These are phyloP conservation scores for Platygyra sinensis DNA, from an alignment of 64 coral and sea anemone species.

Conservation along the genomic window DNA sequence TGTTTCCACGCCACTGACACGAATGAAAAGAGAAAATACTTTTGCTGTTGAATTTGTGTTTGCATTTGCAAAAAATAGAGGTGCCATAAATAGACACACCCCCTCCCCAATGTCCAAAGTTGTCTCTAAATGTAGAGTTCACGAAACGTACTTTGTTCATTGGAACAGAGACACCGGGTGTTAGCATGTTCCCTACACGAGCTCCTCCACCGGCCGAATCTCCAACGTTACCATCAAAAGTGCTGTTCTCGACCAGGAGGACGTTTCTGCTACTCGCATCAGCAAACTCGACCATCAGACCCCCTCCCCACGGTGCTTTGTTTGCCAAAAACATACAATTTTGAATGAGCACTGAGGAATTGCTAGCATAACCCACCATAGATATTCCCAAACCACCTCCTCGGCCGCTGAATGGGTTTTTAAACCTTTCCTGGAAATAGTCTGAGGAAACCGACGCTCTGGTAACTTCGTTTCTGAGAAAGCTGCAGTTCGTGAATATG, in stretches of 20 bases:
- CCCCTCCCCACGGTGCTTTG: constrained; percentile 48
- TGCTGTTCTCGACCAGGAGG: constrained; percentile 4
- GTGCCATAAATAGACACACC: constrained; percentile 56
- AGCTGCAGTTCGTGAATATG: constrained; percentile 27
- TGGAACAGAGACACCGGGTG: not conserved
- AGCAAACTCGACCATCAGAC: constrained; percentile 26
- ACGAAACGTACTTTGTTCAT: constrained; percentile 30
- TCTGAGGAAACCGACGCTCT: not conserved
- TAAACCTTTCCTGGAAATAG: constrained; percentile 10
- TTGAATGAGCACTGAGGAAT: constrained; percentile 31
- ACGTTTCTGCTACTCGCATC: constrained; percentile 20
- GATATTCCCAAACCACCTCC: constrained; percentile 64
- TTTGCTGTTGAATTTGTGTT: not conserved
- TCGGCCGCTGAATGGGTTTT: constrained; percentile 14
- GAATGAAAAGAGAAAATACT: constrained; percentile 40
- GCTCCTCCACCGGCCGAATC: constrained; percentile 51
- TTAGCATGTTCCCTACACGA: constrained; percentile 4
- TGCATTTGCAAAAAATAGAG: constrained; percentile 13
- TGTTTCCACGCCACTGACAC: constrained; percentile 65
- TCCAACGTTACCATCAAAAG: constrained; percentile 51
- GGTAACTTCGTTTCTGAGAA: constrained; percentile 32
- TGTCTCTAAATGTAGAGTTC: constrained; percentile 34
- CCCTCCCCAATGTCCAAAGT: constrained; percentile 66
- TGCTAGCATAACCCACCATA: constrained; percentile 37
- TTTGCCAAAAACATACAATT: constrained; percentile 59